Evolutionary conservation across 2,113 vertebrate genomes (phyloP).

Genomic region (Eulemur rufifrons): DNA sequence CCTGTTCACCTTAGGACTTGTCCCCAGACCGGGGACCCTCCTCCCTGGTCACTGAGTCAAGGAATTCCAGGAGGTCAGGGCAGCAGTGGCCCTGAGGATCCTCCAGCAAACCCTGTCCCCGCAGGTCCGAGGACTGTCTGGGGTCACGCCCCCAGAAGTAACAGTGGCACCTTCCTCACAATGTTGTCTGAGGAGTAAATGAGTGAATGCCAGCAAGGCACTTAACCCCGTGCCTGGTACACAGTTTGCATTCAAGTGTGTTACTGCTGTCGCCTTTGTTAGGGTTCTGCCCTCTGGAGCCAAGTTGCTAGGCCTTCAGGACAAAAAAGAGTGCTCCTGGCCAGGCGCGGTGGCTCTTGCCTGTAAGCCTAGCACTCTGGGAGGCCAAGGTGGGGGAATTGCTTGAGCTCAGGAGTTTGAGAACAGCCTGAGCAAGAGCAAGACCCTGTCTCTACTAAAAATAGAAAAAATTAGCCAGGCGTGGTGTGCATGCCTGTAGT

Average conservation of each 20-base stretch:
- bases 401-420: too few relatives aligned
- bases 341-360: too few relatives aligned
- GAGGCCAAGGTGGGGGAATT: too few relatives aligned
- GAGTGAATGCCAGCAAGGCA: neutral
- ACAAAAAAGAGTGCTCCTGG: neutral
- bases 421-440: too few relatives aligned
- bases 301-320: neutral
- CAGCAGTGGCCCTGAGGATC: neutral
- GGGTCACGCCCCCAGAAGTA: neutral
- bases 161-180: neutral
- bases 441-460: too few relatives aligned
- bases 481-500: too few relatives aligned
- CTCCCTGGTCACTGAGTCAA: neutral
- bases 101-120: neutral
- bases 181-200: neutral
- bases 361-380: too few relatives aligned
- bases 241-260: neutral
- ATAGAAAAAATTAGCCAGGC: too few relatives aligned
- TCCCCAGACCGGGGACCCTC: neutral
- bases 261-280: neutral
- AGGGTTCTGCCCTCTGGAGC: neutral
- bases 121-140: fast-evolving
- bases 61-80: neutral
- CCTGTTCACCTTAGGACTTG: neutral
- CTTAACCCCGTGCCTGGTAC: neutral